Conservation (phyloP, 64 coral and sea anemone genomes). For the Catalaphyllia jardinei region DNA sequence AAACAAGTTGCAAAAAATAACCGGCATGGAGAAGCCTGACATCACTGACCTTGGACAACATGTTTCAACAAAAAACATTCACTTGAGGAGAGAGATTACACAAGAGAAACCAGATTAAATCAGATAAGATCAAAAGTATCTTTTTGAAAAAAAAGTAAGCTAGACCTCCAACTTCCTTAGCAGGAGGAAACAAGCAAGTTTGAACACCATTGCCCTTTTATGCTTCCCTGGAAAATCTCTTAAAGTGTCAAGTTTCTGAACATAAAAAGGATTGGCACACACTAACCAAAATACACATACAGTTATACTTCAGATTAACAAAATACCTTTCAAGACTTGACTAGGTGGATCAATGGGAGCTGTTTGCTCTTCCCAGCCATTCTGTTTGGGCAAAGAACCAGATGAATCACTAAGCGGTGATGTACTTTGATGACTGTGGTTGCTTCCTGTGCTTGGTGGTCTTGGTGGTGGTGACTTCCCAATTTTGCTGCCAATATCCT, state of each 20-base stretch:
- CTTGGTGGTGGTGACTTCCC: conserved; percentile 38
- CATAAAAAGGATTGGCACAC: background rate
- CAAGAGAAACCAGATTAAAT: background rate
- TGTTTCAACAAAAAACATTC: background rate
- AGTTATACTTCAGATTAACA: background rate
- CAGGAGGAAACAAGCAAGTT: background rate
- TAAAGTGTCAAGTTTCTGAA: background rate
- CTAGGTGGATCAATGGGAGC: background rate
- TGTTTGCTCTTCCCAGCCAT: conserved; percentile 18
- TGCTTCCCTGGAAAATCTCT: background rate
- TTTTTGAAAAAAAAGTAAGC: too few species aligned
- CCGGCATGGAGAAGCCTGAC: background rate
- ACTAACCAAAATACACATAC: background rate
- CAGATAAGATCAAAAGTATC: background rate
- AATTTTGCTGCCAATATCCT: conserved; percentile 67
- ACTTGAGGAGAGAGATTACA: background rate
- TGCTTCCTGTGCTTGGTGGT: conserved; percentile 63
- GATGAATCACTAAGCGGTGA: conserved; percentile 38
- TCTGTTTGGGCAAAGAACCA: conserved; percentile 3
- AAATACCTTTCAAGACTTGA: conserved; percentile 39
- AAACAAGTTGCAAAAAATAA: background rate
- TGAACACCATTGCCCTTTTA: background rate
- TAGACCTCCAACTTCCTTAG: background rate
- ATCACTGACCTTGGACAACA: background rate
- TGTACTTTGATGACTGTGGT: conserved; percentile 51